Percentiles rank a stretch among this genome's conserved stretches.
Conservation (phyloP, 2,797 vertebrate species). For the Netta rufina region DNA sequence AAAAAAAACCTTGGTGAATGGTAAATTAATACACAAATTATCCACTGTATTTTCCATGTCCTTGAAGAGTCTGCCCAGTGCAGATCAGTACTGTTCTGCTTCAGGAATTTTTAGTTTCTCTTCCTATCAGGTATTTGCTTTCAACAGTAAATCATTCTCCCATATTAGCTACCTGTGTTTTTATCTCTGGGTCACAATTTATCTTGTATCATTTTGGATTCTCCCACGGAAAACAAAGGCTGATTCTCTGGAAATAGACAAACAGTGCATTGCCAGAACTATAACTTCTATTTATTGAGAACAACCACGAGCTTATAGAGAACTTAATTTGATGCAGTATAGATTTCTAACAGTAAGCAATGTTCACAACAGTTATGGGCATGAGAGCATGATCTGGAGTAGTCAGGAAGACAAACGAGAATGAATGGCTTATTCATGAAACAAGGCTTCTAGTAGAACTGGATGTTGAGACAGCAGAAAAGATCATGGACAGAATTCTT, state of each 20-base stretch:
- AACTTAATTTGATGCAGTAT: conserved; percentile 56
- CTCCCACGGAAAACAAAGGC: not conserved
- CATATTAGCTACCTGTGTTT: not conserved
- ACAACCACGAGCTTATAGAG: conserved; percentile 12
- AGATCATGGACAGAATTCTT: not conserved
- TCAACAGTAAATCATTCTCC: not conserved
- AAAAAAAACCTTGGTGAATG: not conserved
- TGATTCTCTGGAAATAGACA: not conserved
- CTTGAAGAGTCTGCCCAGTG: fast-evolving
- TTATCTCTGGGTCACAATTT: conserved; percentile 15
- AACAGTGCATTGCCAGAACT: not conserved
- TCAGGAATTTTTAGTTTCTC: not conserved
- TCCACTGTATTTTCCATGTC: not conserved
- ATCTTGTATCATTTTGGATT: not conserved
- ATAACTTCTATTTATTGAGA: not conserved
- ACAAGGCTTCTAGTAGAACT: conserved; percentile 10
- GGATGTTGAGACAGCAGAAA: not conserved
- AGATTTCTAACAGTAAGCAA: conserved; percentile 29
- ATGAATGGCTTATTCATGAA: conserved; percentile 40
- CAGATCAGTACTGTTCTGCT: not conserved
- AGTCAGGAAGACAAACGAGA: conserved; percentile 41
- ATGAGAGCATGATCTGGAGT: not conserved
- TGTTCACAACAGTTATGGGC: conserved; percentile 41
- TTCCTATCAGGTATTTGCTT: not conserved
- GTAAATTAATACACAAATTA: not conserved